Conservation (phyloP, 2,888 invertebrate species). For the Mesodorylaimus sp. region DNA sequence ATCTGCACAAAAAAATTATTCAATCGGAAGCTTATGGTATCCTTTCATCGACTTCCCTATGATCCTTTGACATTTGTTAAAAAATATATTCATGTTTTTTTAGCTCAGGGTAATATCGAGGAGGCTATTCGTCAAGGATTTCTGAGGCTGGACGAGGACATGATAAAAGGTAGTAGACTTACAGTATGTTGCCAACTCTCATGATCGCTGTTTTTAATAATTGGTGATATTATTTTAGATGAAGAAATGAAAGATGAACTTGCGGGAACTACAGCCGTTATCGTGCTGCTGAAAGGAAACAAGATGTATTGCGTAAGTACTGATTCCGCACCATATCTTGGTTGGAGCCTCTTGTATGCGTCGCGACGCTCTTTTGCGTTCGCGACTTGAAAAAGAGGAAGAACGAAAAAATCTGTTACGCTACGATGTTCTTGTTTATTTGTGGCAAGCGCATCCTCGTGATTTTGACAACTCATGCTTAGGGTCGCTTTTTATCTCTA, state of each 20-base stretch:
- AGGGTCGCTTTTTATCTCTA: too few species aligned
- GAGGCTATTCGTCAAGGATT: constrained; percentile 73
- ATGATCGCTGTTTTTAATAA: too few species aligned
- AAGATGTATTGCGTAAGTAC: constrained; percentile 57
- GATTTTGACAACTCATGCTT: too few species aligned
- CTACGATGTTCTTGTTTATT: too few species aligned
- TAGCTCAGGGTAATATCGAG: constrained; percentile 54
- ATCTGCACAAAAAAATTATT: constrained; percentile 76
- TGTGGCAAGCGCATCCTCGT: too few species aligned
- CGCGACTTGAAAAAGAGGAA: too few species aligned
- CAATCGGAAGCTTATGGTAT: constrained; percentile 35
- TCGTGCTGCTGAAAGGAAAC: constrained; percentile 51
- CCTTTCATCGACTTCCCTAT: too few species aligned
- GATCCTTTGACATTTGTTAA: not conserved
- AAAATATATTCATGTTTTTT: constrained; percentile 10
- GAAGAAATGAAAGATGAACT: constrained; percentile 70
- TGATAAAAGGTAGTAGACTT: constrained; percentile 46
- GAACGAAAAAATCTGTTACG: too few species aligned
- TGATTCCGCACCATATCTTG: too few species aligned
- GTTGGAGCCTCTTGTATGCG: too few species aligned
- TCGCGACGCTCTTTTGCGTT: too few species aligned
- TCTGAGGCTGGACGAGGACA: constrained; percentile 73
- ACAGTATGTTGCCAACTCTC: too few species aligned
- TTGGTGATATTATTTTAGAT: constrained; percentile 37
- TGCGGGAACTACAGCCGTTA: constrained; percentile 82